phyloP scores from a whole-genome alignment of 2,888 invertebrate genomes.

The Andrena chrysosceles region DNA sequence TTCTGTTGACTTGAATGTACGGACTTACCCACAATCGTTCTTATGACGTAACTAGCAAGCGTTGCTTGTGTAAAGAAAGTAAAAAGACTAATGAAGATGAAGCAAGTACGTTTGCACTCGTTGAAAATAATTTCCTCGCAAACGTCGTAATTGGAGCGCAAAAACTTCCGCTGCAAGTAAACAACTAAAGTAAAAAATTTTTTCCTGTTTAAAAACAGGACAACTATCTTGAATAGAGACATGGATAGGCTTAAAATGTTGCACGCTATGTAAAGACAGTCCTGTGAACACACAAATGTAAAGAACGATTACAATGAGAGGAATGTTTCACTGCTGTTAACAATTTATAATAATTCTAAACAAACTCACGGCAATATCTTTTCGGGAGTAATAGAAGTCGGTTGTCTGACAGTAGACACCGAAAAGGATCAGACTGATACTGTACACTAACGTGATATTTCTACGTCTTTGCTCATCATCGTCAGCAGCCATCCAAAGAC shows the following conservation, averaged over 20 bases:
- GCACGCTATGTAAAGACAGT: slow-evolving; percentile 51
- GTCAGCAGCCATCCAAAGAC: slow-evolving; percentile 67
- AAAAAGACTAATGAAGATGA: slow-evolving; percentile 40
- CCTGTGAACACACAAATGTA: slow-evolving; percentile 33
- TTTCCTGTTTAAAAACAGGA: slow-evolving; percentile 53
- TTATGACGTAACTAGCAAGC: slow-evolving; percentile 13
- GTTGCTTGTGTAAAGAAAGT: slow-evolving; percentile 24
- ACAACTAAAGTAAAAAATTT: slow-evolving; percentile 50
- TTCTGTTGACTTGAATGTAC: background rate
- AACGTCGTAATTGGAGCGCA: slow-evolving; percentile 38
- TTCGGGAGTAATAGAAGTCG: slow-evolving; percentile 63
- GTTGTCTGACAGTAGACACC: slow-evolving; percentile 37
- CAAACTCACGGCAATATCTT: slow-evolving; percentile 67
- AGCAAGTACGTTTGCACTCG: slow-evolving; percentile 23
- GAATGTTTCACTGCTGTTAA: slow-evolving; percentile 7
- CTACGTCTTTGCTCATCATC: slow-evolving; percentile 50
- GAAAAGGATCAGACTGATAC: slow-evolving; percentile 45
- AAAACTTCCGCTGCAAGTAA: slow-evolving; percentile 42
- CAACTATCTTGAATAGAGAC: slow-evolving; percentile 63
- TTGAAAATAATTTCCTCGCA: slow-evolving; percentile 32
- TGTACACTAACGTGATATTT: slow-evolving; percentile 57
- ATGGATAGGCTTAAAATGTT: slow-evolving; percentile 57
- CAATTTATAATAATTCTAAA: background rate
- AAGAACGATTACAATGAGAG: background rate
- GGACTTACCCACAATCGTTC: slow-evolving; percentile 45